These are phyloP conservation scores for Lithophane leautieri DNA, from an alignment of 2,888 invertebrate species.

Conservation along the genomic window DNA sequence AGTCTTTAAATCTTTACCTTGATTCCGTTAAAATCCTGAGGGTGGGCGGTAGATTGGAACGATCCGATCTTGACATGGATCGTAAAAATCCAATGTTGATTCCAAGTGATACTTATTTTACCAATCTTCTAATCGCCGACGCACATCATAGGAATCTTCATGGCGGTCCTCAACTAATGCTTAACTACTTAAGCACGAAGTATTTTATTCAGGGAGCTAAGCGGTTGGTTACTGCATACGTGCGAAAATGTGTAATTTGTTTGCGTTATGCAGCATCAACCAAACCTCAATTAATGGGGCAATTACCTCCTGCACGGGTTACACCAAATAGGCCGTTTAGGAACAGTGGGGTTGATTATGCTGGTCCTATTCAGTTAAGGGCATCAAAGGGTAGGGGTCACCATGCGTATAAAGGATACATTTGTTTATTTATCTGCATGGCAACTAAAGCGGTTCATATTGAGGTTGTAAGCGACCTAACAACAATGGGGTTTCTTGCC, in stretches of 20 bases:
- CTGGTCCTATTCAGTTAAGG: background rate
- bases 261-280: background rate
- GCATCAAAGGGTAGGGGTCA: background rate
- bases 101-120: background rate
- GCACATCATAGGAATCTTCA: conserved; percentile 7
- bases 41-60: too few relatives aligned
- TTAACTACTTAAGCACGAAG: too few relatives aligned
- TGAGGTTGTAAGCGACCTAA: background rate
- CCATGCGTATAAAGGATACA: background rate
- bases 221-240: background rate
- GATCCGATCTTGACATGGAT: too few relatives aligned
- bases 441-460: background rate
- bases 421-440: too few relatives aligned
- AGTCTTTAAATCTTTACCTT: conserved; percentile 8
- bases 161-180: background rate
- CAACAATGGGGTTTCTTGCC: background rate
- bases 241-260: background rate
- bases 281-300: too few relatives aligned
- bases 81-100: conserved; percentile 2
- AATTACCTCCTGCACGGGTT: background rate
- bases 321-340: background rate
- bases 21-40: conserved; percentile 9
- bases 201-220: background rate
- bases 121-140: background rate
- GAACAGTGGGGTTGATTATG: background rate